Evolutionary conservation across 2,113 vertebrate species (phyloP).

Genomic region (Carassius auratus): DNA sequence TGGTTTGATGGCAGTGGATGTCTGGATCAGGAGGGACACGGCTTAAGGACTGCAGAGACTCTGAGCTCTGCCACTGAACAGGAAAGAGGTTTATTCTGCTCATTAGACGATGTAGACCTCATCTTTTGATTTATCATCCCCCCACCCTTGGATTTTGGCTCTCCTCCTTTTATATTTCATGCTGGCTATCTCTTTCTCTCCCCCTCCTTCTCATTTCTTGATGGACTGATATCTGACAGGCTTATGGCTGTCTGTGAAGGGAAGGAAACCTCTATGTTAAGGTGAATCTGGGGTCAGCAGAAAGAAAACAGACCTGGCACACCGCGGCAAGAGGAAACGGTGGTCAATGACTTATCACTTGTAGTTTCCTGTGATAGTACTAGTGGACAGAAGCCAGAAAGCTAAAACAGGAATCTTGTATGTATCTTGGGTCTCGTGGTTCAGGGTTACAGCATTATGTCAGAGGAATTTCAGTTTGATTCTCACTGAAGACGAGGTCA

Average conservation of each 20-base stretch:
- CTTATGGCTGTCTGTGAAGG: conserved; percentile 74
- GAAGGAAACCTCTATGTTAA: conserved; percentile 75
- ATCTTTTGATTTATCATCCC: conserved; percentile 72
- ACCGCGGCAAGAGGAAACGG: not conserved
- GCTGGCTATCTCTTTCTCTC: conserved; percentile 5
- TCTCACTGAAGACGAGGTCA: conserved; percentile 37
- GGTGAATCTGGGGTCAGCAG: conserved; percentile 79
- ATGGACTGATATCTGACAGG: conserved; percentile 68
- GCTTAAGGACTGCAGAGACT: conserved; percentile 79
- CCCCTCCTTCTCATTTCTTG: conserved; percentile 45
- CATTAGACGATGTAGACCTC: conserved; percentile 77
- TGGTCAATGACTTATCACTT: conserved; percentile 27
- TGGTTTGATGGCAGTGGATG: conserved; percentile 84
- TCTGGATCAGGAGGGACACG: conserved; percentile 70
- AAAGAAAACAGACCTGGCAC: conserved; percentile 51
- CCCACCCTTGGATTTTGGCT: conserved; percentile 23
- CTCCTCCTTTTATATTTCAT: conserved; percentile 35
- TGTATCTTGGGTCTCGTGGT: not conserved
- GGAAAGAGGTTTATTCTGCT: conserved; percentile 76
- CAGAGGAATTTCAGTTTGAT: conserved; percentile 45
- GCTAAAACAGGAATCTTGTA: not conserved
- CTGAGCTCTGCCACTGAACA: conserved; percentile 76
- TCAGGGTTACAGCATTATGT: conserved; percentile 20
- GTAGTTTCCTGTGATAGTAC: conserved; percentile 32
- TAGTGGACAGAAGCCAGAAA: conserved; percentile 21